Percentiles rank a stretch among this genome's conserved stretches.
These are phyloP conservation scores for Zhengitettix transpicula DNA, from an alignment of 2,888 invertebrate species.

Conservation along the genomic window DNA sequence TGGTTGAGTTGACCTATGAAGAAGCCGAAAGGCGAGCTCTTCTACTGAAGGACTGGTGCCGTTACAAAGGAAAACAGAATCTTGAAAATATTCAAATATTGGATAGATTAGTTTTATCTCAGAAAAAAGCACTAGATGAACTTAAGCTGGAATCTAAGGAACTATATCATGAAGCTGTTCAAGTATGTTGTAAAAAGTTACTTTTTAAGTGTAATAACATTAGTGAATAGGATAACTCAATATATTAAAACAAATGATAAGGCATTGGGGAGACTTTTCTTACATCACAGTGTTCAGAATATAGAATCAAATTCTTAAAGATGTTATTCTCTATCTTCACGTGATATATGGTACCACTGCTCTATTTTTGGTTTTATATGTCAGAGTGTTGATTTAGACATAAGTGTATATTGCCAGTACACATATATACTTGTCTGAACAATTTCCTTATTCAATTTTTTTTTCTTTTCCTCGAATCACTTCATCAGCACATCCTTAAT, in stretches of 20 bases:
- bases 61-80: constrained; percentile 47
- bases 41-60: constrained; percentile 59
- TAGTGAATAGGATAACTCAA: not conserved
- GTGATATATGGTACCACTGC: no score
- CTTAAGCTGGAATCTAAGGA: constrained; percentile 67
- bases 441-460: no score
- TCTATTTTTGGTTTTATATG: no score
- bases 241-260: not conserved
- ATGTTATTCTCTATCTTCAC: no score
- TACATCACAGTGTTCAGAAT: not conserved
- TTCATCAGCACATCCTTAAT: no score
- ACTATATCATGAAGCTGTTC: constrained; percentile 71
- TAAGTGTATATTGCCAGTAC: no score
- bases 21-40: constrained; percentile 44
- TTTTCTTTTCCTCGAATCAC: no score
- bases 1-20: constrained; percentile 32
- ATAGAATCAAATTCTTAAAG: no score
- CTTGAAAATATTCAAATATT: constrained; percentile 48
- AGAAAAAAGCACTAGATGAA: constrained; percentile 63
- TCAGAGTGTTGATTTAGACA: no score
- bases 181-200: constrained; percentile 30
- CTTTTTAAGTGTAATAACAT: not conserved
- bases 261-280: not conserved
- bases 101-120: constrained; percentile 48
- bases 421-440: no score